Evolutionary conservation across 2,113 vertebrate genomes (phyloP), one percentile per base, ranked within the genome.

Genomic region (Grallaria varia): DNA sequence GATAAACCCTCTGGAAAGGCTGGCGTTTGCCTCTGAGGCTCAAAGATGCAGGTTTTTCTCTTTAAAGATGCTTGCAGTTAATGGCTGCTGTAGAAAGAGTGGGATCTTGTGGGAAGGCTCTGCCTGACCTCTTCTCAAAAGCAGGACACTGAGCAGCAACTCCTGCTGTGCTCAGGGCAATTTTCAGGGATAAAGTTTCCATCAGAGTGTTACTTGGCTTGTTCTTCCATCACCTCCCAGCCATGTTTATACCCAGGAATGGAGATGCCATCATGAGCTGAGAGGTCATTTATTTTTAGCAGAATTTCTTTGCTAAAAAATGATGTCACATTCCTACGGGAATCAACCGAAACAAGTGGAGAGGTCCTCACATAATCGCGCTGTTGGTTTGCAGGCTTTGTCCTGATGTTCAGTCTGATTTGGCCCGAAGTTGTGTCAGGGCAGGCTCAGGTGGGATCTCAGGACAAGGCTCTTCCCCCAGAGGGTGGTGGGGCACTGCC

Each of bases 111-210:
- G 76, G 76, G 86, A 95, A 71, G 86, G n/a, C 19, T 89, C 53
- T 76, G 17, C 39, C 55, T 59, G 55, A 84, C 18, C 63, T 44
- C 67, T 87, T 89, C 90, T 85, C 84, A 93, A 80, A 93, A 63
- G 78, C 66, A 50, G 86, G 67, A 64, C 35, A n/a, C 81, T 31
- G 64, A 92, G 55, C 59, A 56, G 71, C 73, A 66, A 71, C 33
- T 83, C 90, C 80, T 93, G 88, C 83, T 92, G 92, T 92, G 84
- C 69, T 77, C 33, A 68, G 84, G 84, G 84, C 39, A 82, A 33
- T 84, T 77, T 95, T 88, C 72, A 68, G 79, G 87, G 76, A 79
- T 89, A 75, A 94, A 56, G 72, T 95, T 95, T 86, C 87, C 76
- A 49, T 74, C 2, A 5, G 78, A 39, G 30, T 77, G 62, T 79